Percentiles rank a stretch among this genome's conserved stretches.
Conservation (phyloP, 2,888 invertebrate species). For the Rhimphoctona megacephalus region DNA sequence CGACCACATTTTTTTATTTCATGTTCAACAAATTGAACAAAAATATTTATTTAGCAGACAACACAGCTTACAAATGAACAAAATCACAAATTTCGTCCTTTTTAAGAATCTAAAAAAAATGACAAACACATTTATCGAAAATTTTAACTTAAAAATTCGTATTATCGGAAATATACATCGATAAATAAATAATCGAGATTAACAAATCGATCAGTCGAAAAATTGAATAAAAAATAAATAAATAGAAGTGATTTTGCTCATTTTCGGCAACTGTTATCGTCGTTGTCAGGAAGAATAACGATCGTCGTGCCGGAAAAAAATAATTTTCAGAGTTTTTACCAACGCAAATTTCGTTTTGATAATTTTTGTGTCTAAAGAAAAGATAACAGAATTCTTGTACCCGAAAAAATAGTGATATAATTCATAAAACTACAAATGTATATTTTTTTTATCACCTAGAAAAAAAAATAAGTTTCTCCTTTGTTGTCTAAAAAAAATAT, state of each 20-base stretch:
- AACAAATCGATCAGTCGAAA: neutral
- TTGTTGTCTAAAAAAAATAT: neutral
- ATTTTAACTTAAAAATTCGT: neutral
- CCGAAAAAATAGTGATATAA: neutral
- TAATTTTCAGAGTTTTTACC: neutral
- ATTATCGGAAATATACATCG: neutral
- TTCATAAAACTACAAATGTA: neutral
- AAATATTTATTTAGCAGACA: neutral
- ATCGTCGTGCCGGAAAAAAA: neutral
- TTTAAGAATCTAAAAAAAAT: neutral
- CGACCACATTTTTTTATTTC: neutral
- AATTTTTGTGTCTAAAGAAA: neutral
- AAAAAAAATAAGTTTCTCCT: neutral
- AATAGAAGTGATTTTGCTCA: neutral
- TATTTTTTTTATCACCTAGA: neutral
- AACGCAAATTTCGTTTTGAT: neutral
- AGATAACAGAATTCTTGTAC: neutral
- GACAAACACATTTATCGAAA: neutral
- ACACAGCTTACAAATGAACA: neutral
- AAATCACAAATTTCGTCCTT: neutral
- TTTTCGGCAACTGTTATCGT: neutral
- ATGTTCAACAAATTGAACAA: neutral
- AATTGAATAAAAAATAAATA: neutral
- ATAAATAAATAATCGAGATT: neutral
- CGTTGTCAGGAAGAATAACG: conserved; percentile 10